Evolutionary conservation across 2,888 invertebrate genomes (phyloP), one percentile per base, ranked within the genome.

Genomic region (Caenorhabditis sp.): DNA sequence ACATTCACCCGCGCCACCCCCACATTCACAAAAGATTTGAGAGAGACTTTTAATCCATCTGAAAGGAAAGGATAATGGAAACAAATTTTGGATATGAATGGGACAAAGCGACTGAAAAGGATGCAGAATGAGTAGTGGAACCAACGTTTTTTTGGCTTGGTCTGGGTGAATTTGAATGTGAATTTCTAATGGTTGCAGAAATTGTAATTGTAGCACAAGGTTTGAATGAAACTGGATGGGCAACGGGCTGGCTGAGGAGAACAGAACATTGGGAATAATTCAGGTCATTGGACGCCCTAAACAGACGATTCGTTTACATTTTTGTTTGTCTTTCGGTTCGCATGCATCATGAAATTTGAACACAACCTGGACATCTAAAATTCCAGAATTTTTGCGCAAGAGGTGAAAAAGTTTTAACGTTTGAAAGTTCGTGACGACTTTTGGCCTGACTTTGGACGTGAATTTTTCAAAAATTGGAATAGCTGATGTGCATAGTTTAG

Each of bases 111-210:
- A 66, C 22, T 46, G 37, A 39, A 56, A 66, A 41, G 24, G 56
- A 56, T 58, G 56, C 56, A 55, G 56, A 66, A 66, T 50, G 53
- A 66, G 20, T 30, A 37, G 26, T 4, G 17, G 37, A 26, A 24
- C 1, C 30, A 22, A 17, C 17, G 13, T 27, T 22, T n/a, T 39
- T 20, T 59, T 59, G 5, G 17, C 53, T 32, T 37, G 24, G 27
- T 24, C 3, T 53, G 9, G 13, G 2, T 13, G 11, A 35, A 9
- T 35, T 9, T 35, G 11, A 35, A 13, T 43, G 41, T 58, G 56
- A 39, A 66, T 56, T 39, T 55, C 56, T 66, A 66, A 63, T 62
- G 52, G 43, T 52, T 37, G 15, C 8, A 48, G 66, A 56, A 66
- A 66, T 50, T 50, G n/a, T n/a, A n/a, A n/a, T n/a, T n/a, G n/a